Percentiles rank a stretch among this genome's conserved stretches.
Evolutionary conservation across 92 coral and sea anemone species (phyloP).

Genomic region (Metridium senile): DNA sequence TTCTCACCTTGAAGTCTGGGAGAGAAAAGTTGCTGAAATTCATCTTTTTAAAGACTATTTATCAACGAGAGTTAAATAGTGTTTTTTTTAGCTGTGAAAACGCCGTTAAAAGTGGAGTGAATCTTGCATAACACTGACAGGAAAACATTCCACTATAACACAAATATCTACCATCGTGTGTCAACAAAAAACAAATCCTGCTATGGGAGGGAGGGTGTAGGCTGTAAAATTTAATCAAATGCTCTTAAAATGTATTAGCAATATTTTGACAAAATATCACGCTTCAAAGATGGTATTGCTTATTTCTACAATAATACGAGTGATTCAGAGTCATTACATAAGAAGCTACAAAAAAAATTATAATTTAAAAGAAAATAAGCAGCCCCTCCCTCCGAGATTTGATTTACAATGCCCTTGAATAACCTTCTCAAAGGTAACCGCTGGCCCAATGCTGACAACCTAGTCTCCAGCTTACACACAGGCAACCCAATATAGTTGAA

Average conservation of each 20-base stretch:
- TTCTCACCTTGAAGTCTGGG: slow-evolving; percentile 3
- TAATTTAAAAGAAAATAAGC: neutral
- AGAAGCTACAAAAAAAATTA: too few relatives aligned
- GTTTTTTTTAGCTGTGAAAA: neutral
- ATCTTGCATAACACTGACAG: neutral
- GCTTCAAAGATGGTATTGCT: too few relatives aligned
- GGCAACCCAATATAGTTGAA: neutral
- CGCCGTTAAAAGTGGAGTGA: neutral
- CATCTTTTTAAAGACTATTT: neutral
- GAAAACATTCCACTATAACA: neutral
- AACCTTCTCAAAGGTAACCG: neutral
- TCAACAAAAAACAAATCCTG: neutral
- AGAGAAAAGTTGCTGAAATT: slow-evolving; percentile 6
- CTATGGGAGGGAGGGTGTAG: neutral
- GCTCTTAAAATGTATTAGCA: neutral
- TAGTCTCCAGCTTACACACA: neutral
- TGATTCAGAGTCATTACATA: too few relatives aligned
- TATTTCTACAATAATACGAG: too few relatives aligned
- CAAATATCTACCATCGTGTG: neutral
- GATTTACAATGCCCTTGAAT: neutral
- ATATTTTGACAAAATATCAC: neutral
- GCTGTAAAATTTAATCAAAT: neutral
- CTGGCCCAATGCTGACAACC: neutral
- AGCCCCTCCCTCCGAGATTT: neutral
- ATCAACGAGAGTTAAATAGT: neutral